These are phyloP conservation scores for Lucifuga dentata DNA, from an alignment of 2,113 vertebrate genomes.

Conservation along the genomic window DNA sequence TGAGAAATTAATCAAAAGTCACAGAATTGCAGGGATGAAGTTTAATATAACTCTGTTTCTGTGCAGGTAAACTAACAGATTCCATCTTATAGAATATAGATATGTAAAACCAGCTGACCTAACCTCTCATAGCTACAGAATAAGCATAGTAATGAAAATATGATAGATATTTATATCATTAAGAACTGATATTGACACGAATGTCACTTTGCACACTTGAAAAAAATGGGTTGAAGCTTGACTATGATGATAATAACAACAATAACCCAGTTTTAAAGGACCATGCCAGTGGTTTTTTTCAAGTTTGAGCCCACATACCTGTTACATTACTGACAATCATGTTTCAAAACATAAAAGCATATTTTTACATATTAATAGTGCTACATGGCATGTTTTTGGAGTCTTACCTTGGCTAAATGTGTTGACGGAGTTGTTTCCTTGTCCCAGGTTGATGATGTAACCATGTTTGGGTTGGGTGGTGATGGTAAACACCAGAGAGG, in stretches of 20 bases:
- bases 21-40: constrained; percentile 24
- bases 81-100: no score
- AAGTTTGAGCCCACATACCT: no score
- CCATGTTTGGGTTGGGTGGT: constrained; percentile 87
- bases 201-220: background rate
- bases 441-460: constrained; percentile 87
- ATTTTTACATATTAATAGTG: background rate
- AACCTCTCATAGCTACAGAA: background rate
- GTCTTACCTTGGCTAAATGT: constrained; percentile 93
- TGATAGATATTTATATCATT: background rate
- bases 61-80: no score
- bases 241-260: no score
- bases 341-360: no score
- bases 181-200: background rate
- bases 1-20: constrained; percentile 46
- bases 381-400: background rate
- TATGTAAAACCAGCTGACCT: no score
- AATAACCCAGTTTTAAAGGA: no score
- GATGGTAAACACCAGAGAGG: constrained; percentile 85
- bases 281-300: no score
- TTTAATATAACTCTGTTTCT: constrained; percentile 24
- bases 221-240: no score
- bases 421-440: constrained; percentile 89
- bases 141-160: background rate
- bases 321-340: no score